Evolutionary conservation across 2,113 vertebrate genomes (phyloP).

Genomic region (Pan paniscus): DNA sequence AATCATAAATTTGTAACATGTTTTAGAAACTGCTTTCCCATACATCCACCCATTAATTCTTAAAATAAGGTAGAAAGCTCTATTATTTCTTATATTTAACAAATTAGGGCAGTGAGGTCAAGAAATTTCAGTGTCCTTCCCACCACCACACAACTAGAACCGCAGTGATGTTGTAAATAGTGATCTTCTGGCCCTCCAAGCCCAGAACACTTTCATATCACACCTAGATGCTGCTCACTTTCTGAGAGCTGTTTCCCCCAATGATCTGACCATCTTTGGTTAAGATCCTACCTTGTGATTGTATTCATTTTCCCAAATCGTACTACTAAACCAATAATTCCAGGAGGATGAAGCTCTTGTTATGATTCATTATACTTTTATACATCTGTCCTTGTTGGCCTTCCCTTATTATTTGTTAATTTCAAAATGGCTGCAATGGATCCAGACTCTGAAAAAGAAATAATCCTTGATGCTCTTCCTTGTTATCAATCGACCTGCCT

Average conservation of each 20-base stretch:
- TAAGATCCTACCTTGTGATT: background rate
- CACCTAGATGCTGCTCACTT: background rate
- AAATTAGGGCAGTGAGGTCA: background rate
- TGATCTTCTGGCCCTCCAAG: background rate
- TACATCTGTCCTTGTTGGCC: background rate
- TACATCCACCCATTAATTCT: slow-evolving; percentile 18
- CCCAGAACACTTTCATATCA: background rate
- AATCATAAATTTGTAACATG: background rate
- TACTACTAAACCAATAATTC: background rate
- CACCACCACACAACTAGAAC: background rate
- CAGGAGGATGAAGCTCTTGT: background rate
- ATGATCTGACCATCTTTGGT: background rate
- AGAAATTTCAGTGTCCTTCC: background rate
- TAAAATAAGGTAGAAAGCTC: background rate
- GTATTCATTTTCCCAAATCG: background rate
- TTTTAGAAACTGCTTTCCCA: slow-evolving; percentile 46
- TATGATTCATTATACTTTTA: background rate
- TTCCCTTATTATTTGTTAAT: background rate
- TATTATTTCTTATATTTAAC: background rate
- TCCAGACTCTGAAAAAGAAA: slow-evolving; percentile 29
- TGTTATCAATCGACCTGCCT: background rate
- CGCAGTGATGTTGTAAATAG: background rate
- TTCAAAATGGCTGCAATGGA: background rate
- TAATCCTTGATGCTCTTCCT: background rate
- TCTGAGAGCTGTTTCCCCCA: background rate